Evolutionary conservation across 2,888 invertebrate species (phyloP).

Genomic region (Ecdyonurus torrentis): DNA sequence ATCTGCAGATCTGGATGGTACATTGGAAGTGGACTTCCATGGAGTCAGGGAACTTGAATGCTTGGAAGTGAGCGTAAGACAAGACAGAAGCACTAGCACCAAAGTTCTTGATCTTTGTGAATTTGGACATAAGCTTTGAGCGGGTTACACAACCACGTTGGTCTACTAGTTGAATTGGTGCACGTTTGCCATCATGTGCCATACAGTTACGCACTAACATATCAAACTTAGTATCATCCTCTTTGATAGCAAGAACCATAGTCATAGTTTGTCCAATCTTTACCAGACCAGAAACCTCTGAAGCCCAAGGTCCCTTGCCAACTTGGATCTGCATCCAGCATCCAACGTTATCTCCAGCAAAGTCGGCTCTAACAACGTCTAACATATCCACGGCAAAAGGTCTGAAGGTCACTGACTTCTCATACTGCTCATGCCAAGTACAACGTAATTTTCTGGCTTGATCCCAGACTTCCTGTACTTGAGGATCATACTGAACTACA

Average conservation of each 20-base stretch:
- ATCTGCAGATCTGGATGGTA: constrained; percentile 84
- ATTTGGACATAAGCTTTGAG: constrained; percentile 83
- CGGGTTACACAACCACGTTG: constrained; percentile 76
- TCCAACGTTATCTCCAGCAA: constrained; percentile 87
- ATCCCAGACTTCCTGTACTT: constrained; percentile 90
- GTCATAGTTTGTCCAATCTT: constrained; percentile 96
- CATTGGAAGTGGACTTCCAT: constrained; percentile 96
- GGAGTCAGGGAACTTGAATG: constrained; percentile 89
- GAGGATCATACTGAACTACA: constrained; percentile 80
- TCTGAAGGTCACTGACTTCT: constrained; percentile 85
- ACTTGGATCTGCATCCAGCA: constrained; percentile 98
- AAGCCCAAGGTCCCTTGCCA: constrained; percentile 89
- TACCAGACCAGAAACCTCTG: constrained; percentile 83
- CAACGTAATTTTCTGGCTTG: constrained; percentile 81
- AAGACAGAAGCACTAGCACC: constrained; percentile 83
- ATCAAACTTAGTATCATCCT: constrained; percentile 87
- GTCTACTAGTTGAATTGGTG: constrained; percentile 84
- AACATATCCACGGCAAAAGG: constrained; percentile 93
- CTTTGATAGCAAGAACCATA: constrained; percentile 89
- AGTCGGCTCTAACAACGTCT: constrained; percentile 86
- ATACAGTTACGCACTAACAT: constrained; percentile 90
- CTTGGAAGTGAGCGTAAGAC: constrained; percentile 86
- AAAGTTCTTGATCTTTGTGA: constrained; percentile 89
- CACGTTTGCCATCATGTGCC: constrained; percentile 85
- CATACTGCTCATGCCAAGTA: constrained; percentile 91